These are phyloP conservation scores for Illadopsis cleaveri DNA, from an alignment of 2,113 vertebrate genomes.

Conservation along the genomic window DNA sequence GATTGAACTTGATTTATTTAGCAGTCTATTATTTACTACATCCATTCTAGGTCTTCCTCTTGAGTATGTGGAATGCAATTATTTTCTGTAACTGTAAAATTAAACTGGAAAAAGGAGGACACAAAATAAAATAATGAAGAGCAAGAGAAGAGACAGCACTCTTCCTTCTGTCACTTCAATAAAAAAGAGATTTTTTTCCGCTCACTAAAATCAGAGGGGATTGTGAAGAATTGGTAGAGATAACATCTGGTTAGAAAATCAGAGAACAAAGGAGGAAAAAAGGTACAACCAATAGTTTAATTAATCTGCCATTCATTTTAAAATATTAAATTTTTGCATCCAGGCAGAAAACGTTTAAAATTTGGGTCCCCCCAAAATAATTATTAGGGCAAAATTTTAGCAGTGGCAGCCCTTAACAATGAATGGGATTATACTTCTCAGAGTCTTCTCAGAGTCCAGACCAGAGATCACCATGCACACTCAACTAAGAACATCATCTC, in stretches of 20 bases:
- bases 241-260: neutral
- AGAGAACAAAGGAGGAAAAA: neutral
- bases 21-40: slow-evolving; percentile 32
- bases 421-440: neutral
- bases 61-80: slow-evolving; percentile 25
- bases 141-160: neutral
- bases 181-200: neutral
- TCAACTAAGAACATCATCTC: neutral
- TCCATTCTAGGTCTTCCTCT: neutral
- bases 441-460: neutral
- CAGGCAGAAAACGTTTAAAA: neutral
- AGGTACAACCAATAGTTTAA: neutral
- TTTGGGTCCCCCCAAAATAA: fast-evolving
- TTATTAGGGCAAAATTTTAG: neutral
- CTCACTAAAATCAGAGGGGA: neutral
- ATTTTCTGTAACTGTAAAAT: slow-evolving; percentile 51
- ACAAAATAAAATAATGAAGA: slow-evolving; percentile 1
- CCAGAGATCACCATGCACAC: neutral
- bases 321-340: neutral
- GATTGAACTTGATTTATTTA: slow-evolving; percentile 66
- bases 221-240: neutral
- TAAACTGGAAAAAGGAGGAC: neutral
- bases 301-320: neutral
- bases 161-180: neutral
- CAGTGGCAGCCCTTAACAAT: neutral